Percentiles rank a stretch among this genome's conserved stretches.
Evolutionary conservation across 1,140 invertebrate genomes (phyloP).

Genomic region (Hetaerina americana): DNA sequence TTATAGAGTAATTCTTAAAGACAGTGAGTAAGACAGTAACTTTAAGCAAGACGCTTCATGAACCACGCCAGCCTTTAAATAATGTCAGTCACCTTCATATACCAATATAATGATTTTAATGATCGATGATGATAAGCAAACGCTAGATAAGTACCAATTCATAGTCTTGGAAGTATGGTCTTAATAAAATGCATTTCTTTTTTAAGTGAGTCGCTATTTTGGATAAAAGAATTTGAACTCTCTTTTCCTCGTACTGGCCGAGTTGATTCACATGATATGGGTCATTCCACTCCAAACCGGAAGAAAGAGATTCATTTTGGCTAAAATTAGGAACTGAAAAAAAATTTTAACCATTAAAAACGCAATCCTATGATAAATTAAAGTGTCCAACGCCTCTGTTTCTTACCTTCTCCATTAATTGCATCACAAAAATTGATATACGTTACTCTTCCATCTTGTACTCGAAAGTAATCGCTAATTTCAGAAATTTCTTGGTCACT

Average conservation of each 20-base stretch:
- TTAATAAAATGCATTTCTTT: conserved; percentile 39
- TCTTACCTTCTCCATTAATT: conserved; percentile 41
- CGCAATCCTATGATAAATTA: not conserved
- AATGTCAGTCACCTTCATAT: no score
- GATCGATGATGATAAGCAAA: no score
- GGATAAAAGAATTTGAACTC: conserved; percentile 45
- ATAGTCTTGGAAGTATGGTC: conserved; percentile 62
- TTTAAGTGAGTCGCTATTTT: conserved; percentile 45
- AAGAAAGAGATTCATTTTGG: conserved; percentile 31
- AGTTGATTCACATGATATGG: conserved; percentile 42
- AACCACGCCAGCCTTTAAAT: no score
- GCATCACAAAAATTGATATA: conserved; percentile 55
- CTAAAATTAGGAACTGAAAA: conserved; percentile 33
- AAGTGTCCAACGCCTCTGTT: no score
- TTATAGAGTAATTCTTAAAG: no score
- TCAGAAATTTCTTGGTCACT: conserved; percentile 55
- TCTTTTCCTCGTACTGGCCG: conserved; percentile 42
- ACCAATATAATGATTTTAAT: no score
- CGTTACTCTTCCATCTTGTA: conserved; percentile 53
- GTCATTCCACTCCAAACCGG: conserved; percentile 47
- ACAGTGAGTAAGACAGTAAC: no score
- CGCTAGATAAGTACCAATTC: conserved; percentile 43
- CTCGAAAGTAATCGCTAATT: conserved; percentile 55
- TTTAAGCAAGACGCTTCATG: no score
- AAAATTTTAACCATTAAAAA: conserved; percentile 5